These are phyloP conservation scores for Megalonaias nervosa DNA, from an alignment of 1,140 invertebrate species.

Conservation along the genomic window DNA sequence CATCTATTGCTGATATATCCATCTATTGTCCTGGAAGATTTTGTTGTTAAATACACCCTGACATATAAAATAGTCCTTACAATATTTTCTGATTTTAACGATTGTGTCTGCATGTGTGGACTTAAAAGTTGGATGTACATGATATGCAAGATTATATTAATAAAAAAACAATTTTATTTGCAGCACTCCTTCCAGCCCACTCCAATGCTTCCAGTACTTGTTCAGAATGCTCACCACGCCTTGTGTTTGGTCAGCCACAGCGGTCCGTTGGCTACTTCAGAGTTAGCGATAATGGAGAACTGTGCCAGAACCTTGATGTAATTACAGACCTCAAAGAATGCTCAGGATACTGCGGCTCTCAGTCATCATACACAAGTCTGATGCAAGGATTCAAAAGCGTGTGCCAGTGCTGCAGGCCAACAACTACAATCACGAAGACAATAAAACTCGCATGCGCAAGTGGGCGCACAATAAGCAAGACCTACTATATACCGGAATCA, in stretches of 20 bases:
- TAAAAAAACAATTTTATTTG: neutral
- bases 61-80: neutral
- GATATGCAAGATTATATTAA: too few species aligned
- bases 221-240: constrained; percentile 28
- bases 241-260: constrained; percentile 31
- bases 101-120: neutral
- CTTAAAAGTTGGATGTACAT: too few species aligned
- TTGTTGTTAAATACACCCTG: too few species aligned
- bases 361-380: constrained; percentile 34
- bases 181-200: neutral
- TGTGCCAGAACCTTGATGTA: constrained; percentile 38
- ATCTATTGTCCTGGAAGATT: too few species aligned
- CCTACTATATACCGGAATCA: constrained; percentile 35
- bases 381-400: constrained; percentile 38
- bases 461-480: constrained; percentile 37
- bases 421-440: constrained; percentile 21
- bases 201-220: constrained; percentile 25
- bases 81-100: neutral
- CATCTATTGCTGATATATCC: too few species aligned
- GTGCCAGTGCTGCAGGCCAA: constrained; percentile 47
- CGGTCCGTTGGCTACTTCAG: constrained; percentile 44
- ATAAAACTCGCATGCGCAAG: constrained; percentile 37
- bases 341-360: constrained; percentile 42
- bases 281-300: constrained; percentile 25
- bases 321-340: constrained; percentile 46